Evolutionary conservation across 1,140 invertebrate genomes (phyloP).

Genomic region (Coenobita brevimanus): DNA sequence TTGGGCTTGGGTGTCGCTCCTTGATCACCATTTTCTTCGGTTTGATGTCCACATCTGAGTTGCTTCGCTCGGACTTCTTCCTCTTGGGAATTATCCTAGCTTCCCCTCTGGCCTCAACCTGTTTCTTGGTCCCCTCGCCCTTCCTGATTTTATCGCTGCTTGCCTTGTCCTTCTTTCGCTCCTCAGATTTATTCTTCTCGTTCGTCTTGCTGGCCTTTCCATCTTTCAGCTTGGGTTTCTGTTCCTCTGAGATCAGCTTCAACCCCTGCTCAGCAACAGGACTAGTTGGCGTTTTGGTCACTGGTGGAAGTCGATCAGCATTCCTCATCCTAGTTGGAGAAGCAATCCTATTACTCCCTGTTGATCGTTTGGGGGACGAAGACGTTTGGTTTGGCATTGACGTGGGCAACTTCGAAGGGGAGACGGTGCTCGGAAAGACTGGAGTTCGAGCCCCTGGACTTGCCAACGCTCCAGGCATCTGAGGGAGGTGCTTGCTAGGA

Average conservation of each 20-base stretch:
- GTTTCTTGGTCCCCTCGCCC: background rate
- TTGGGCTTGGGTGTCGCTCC: background rate
- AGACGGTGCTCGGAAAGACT: background rate
- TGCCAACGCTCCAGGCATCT: background rate
- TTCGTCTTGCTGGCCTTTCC: background rate
- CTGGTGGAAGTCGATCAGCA: slow-evolving; percentile 21
- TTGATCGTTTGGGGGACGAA: slow-evolving; percentile 15
- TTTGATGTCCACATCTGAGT: slow-evolving; percentile 26
- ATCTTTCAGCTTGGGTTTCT: background rate
- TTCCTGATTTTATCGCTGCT: background rate
- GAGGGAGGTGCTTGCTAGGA: background rate
- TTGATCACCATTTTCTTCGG: slow-evolving; percentile 29
- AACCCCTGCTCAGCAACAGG: background rate
- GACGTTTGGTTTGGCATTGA: background rate
- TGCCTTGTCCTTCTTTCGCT: background rate
- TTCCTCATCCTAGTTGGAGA: slow-evolving; percentile 28
- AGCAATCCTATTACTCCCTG: background rate
- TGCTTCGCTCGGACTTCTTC: slow-evolving; percentile 37
- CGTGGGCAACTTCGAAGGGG: slow-evolving; percentile 14
- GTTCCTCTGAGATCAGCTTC: background rate
- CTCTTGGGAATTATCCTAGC: slow-evolving; percentile 28
- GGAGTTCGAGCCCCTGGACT: background rate
- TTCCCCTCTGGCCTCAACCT: background rate
- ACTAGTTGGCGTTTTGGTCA: background rate
- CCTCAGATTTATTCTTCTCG: background rate